Conservation (phyloP, 2,797 vertebrate genomes). For the Diplodus sargus region DNA sequence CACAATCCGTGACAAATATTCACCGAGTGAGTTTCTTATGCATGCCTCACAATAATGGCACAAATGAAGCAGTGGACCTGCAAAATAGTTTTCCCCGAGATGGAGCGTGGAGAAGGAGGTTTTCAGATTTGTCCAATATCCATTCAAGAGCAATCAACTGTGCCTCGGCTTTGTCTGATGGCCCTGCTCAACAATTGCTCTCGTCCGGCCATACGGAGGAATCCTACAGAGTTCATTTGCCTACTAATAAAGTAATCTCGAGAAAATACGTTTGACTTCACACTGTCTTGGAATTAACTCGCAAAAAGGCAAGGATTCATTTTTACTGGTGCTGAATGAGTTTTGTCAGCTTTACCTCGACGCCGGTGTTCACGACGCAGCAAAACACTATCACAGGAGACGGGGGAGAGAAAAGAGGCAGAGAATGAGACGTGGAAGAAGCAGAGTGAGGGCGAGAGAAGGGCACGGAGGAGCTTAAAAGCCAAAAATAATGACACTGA, state of each 20-base stretch:
- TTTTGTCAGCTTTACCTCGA: conserved; percentile 33
- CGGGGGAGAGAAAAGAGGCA: conserved; percentile 9
- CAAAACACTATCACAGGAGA: conserved; percentile 21
- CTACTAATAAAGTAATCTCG: conserved; percentile 53
- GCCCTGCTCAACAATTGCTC: conserved; percentile 27
- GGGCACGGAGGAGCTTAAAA: conserved; percentile 3
- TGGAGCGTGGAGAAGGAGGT: conserved; percentile 1
- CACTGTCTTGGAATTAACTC: conserved; percentile 40
- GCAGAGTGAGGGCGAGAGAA: background rate
- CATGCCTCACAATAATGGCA: conserved; percentile 45
- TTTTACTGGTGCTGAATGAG: conserved; percentile 28
- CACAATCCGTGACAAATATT: conserved; percentile 30
- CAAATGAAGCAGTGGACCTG: conserved; percentile 48
- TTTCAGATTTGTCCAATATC: conserved; percentile 48
- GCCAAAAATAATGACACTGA: conserved; percentile 26
- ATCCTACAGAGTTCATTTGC: conserved; percentile 56
- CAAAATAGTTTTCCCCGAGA: conserved; percentile 21
- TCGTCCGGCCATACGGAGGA: conserved; percentile 24
- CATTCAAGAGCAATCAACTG: conserved; percentile 64
- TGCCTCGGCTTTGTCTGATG: conserved; percentile 54
- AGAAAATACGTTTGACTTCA: conserved; percentile 32
- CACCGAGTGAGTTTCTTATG: conserved; percentile 14
- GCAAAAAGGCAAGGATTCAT: conserved; percentile 24
- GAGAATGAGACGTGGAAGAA: conserved; percentile 14
- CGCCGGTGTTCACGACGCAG: conserved; percentile 5